These are phyloP conservation scores for Notarius quadriscutis DNA, from an alignment of 2,113 vertebrate species.

Conservation along the genomic window DNA sequence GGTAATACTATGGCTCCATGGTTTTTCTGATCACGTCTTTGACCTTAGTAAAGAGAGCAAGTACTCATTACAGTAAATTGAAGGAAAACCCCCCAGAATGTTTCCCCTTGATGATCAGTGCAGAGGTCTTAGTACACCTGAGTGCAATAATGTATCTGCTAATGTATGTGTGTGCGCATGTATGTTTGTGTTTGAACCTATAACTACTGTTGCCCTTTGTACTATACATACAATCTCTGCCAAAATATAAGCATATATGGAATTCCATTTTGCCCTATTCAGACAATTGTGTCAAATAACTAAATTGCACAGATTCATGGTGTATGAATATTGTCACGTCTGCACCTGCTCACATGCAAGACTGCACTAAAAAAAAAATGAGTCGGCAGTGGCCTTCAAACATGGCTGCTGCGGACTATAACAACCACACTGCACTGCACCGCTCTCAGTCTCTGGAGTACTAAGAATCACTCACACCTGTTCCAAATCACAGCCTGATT, in stretches of 20 bases:
- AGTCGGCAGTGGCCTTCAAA: no score
- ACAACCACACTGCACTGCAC: no score
- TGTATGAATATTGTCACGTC: background rate
- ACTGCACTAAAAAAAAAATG: no score
- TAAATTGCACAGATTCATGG: background rate
- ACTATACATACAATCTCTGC: background rate
- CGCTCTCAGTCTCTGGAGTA: no score
- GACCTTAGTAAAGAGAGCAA: conserved; percentile 13
- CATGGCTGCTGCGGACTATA: no score
- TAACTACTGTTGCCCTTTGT: background rate
- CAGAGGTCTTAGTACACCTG: background rate
- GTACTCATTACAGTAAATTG: background rate
- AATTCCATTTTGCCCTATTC: background rate
- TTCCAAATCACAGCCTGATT: no score
- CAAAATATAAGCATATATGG: background rate
- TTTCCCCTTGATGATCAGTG: background rate
- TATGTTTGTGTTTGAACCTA: background rate
- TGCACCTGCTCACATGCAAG: no score
- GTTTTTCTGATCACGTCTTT: background rate
- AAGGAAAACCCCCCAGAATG: background rate
- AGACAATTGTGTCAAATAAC: background rate
- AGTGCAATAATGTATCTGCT: background rate
- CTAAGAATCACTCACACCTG: no score
- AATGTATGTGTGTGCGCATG: background rate
- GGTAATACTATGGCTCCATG: background rate